Evolutionary conservation across 1,140 invertebrate genomes (phyloP).

Genomic region (Platyura marginata): DNA sequence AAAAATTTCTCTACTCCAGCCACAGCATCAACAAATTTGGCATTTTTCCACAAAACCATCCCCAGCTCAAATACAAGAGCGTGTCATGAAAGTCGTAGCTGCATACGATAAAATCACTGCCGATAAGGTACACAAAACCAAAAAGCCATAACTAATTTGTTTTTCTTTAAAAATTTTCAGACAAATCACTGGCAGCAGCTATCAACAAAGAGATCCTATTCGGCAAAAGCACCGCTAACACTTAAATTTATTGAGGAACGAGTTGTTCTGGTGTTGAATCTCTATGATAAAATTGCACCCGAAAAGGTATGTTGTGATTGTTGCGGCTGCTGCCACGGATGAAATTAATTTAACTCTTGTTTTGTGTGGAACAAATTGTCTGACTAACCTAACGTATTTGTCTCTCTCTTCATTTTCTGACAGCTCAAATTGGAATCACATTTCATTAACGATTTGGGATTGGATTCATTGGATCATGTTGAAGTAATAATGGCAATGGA

Average conservation of each 20-base stretch:
- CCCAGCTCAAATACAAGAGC: slow-evolving; percentile 40
- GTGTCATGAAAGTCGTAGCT: slow-evolving; percentile 57
- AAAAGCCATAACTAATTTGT: slow-evolving; percentile 16
- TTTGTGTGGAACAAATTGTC: too few species aligned
- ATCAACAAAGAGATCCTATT: slow-evolving; percentile 36
- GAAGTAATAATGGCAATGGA: slow-evolving; percentile 99
- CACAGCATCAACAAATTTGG: too few species aligned
- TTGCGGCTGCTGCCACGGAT: too few species aligned
- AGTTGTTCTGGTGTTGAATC: slow-evolving; percentile 80
- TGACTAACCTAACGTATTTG: too few species aligned
- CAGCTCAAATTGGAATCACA: slow-evolving; percentile 83
- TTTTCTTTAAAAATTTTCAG: slow-evolving; percentile 6
- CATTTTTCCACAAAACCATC: slow-evolving; percentile 21
- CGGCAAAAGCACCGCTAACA: slow-evolving; percentile 49
- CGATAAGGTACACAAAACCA: slow-evolving; percentile 46
- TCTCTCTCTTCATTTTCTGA: slow-evolving; percentile 32
- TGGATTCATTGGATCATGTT: slow-evolving; percentile 96
- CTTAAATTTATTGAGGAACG: slow-evolving; percentile 69
- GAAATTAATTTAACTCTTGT: too few species aligned
- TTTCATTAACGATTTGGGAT: slow-evolving; percentile 91
- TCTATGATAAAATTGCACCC: slow-evolving; percentile 91
- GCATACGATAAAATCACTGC: slow-evolving; percentile 62
- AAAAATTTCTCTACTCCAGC: too few species aligned
- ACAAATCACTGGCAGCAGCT: slow-evolving; percentile 17
- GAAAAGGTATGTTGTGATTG: slow-evolving; percentile 55